phyloP scores from a whole-genome alignment of 2,113 vertebrate genomes.

The Piaya cayana region DNA sequence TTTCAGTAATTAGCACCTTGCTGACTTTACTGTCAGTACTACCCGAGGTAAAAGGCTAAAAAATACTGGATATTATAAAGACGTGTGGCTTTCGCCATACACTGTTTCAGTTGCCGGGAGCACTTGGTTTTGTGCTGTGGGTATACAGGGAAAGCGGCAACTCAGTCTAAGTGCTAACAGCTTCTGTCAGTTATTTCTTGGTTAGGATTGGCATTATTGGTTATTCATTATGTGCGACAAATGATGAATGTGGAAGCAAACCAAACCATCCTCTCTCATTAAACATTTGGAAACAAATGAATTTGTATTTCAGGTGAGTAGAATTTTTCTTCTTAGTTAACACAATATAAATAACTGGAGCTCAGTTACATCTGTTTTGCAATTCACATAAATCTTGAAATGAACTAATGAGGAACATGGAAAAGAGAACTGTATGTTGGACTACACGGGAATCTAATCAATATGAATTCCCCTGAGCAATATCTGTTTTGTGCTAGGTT shows the following conservation, averaged over 20 bases:
- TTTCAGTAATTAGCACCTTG: background rate
- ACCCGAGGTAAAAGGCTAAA: background rate
- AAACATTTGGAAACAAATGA: slow-evolving; percentile 17
- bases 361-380: slow-evolving; percentile 2
- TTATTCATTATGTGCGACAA: slow-evolving; percentile 27
- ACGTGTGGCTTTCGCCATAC: background rate
- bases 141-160: background rate
- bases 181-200: background rate
- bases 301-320: slow-evolving; percentile 14
- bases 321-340: slow-evolving; percentile 12
- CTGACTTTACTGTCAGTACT: background rate
- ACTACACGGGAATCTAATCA: slow-evolving; percentile 5
- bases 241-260: slow-evolving; percentile 17
- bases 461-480: background rate
- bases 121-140: background rate
- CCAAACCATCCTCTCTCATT: slow-evolving; percentile 24
- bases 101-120: background rate
- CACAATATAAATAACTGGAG: background rate
- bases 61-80: background rate
- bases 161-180: background rate
- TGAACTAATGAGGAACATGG: slow-evolving; percentile 36
- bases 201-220: slow-evolving; percentile 19
- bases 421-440: background rate
- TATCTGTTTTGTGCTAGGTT: slow-evolving; percentile 22
- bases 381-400: slow-evolving; percentile 3